Evolutionary conservation across 2,888 invertebrate species (phyloP), one percentile per base, ranked within the genome.

Genomic region (Argyresthia goedartella): DNA sequence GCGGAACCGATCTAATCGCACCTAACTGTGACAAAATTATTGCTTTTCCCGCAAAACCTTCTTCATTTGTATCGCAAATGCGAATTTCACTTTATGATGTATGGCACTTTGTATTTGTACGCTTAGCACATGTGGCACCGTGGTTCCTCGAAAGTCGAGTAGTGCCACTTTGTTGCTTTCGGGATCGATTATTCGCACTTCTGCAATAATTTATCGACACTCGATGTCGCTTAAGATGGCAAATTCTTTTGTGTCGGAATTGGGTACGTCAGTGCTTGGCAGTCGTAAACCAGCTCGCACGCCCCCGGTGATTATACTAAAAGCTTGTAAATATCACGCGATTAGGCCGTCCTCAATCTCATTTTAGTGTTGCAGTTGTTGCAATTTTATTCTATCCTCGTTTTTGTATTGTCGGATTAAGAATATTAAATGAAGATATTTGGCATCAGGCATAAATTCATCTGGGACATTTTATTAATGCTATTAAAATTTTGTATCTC

Each of bases 11-110:
- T 84, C 84, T 81, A 85, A 86, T 85, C 81, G 84, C 69, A 70
- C 80, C 81, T 85, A 84, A 85, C 84, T 84, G 82, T 81, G 81
- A 84, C 84, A 81, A 76, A 54, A 84, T 85, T 82, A 86, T 80
- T 77, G 81, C 84, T 84, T 85, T 82, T 85, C 81, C 81, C 78
- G 79, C 74, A 81, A 85, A 84, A 81, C 78, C 74, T 76, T 36
- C 76, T 79, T 78, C 76, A 79, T 78, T 65, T 66, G 73, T 69
- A 73, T 76, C 73, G 72, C 16, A 36, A 51, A 51, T 43, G 25
- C 25, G 25, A 25, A 4, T 25, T 25, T 25, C 25, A 25, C 25
- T 25, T 2, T 25, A 25, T 25, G 25, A 25, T 25, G 25, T 2
- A 25, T 25, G 25, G 25, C 25, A 25, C 25, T 25, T 25, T 25